Base-by-base conservation (phyloP, 64 coral and sea anemone genomes). In the Pachyseris speciosa region DNA sequence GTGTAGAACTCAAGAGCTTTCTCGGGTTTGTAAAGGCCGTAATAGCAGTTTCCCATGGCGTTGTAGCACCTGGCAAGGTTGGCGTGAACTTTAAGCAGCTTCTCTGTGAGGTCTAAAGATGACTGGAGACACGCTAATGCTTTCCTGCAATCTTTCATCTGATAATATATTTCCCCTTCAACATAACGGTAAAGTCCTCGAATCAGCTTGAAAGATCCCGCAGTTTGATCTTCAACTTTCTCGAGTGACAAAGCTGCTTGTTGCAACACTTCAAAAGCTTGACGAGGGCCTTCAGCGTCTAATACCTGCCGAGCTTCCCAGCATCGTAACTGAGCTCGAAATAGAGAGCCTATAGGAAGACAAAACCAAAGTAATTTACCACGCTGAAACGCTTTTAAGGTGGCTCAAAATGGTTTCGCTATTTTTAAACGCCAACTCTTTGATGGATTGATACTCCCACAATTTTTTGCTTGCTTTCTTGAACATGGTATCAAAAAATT, bases 31-130 rank as follows among this genome's bases (percentile, higher is more conserved):
- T 70, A 0, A 3, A 80, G 58, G 9, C 49, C 9, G 58, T 37
- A 80, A 55, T 53, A 80, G 36, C 88, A 90, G 40, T 90, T 90
- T 11, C 88, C 88, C 44, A 90, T 67, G 1, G 75, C 45, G 50
- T 90, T 90, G 22, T 80, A 77, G 5, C 74, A 78, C 61, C 88
- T 75, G 26, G 64, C 48, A 38, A 78, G 44, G 13, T 39, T 40
- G 2, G 43, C 41, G 25, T 90, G 40, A 68, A 28, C 74, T 25
- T 55, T 17, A 0, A 57, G 43, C n/a, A 30, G 66, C 6, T 57
- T 30, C 25, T 90, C 61, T 33, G 1, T 53, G 4, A 40, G 48
- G n/a, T 90, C 9, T n/a, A 72, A 69, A 3, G 28, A 78, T 40
- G 31, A 17, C 43, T 90, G 17, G 27, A 80, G 55, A 22, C 58